Percentiles rank a stretch among this genome's conserved stretches.
These are phyloP conservation scores for Sphenodon punctatus DNA, from an alignment of 2,797 vertebrate genomes.

Conservation along the genomic window DNA sequence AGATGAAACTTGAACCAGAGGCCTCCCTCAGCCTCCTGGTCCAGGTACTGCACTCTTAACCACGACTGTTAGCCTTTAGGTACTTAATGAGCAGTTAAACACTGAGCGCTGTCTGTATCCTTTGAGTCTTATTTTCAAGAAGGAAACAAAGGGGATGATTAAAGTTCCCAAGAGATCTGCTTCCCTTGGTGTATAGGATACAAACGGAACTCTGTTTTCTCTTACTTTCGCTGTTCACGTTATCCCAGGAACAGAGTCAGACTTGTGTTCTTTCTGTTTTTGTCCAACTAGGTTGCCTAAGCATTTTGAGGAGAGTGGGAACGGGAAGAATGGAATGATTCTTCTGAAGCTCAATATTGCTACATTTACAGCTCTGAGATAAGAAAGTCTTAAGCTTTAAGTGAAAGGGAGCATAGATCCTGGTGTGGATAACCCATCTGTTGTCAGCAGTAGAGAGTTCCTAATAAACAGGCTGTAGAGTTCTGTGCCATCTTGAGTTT, in stretches of 20 bases:
- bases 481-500: not conserved
- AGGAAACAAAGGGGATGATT: not conserved
- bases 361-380: not conserved
- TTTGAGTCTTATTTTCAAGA: not conserved
- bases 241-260: not conserved
- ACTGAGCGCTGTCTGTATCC: fast-evolving
- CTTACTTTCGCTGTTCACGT: not conserved
- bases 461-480: not conserved
- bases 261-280: not conserved
- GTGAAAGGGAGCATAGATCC: not conserved
- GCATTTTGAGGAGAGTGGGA: too few relatives aligned
- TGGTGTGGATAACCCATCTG: not conserved
- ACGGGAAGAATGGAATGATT: too few relatives aligned
- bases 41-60: too few relatives aligned
- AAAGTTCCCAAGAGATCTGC: not conserved
- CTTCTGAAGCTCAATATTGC: not conserved
- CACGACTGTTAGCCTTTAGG: too few relatives aligned
- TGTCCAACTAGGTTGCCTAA: too few relatives aligned
- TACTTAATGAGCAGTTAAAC: too few relatives aligned
- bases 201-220: not conserved
- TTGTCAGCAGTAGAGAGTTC: not conserved
- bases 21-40: too few relatives aligned
- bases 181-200: not conserved
- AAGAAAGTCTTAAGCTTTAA: not conserved
- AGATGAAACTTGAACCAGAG: too few relatives aligned